These are phyloP conservation scores for Apostichopus leukothele DNA, from an alignment of 53 echinoderm and acorn worm species.

Conservation along the genomic window DNA sequence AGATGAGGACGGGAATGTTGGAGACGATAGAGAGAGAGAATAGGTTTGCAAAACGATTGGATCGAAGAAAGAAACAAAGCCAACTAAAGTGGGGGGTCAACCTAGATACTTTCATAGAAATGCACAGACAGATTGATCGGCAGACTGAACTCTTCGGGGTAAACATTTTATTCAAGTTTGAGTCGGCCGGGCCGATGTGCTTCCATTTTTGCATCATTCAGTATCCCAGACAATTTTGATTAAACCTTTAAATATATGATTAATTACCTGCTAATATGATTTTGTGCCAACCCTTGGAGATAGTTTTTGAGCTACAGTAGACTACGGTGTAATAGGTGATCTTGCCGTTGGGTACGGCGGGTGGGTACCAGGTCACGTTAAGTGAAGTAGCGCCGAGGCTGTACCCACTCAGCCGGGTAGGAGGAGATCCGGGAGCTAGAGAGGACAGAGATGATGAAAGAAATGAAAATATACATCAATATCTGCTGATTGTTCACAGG, in stretches of 20 bases:
- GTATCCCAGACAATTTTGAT: too few species aligned
- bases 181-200: too few species aligned
- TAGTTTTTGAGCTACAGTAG: not conserved
- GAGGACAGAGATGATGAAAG: not conserved
- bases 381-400: not conserved
- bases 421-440: conserved; percentile 9
- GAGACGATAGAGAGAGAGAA: not conserved
- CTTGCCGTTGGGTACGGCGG: not conserved
- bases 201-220: too few species aligned
- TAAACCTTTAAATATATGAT: too few species aligned
- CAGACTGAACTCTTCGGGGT: too few species aligned
- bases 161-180: too few species aligned
- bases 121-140: too few species aligned
- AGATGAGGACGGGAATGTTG: not conserved
- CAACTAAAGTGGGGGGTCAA: too few species aligned
- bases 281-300: not conserved
- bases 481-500: too few species aligned
- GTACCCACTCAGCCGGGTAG: not conserved
- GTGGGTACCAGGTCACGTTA: conserved; percentile 29
- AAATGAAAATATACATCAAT: too few species aligned
- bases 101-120: too few species aligned
- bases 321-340: not conserved
- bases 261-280: not conserved
- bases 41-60: conserved; percentile 9
- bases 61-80: not conserved